phyloP scores from a whole-genome alignment of 2,888 invertebrate genomes.

The Danaus chrysippus region DNA sequence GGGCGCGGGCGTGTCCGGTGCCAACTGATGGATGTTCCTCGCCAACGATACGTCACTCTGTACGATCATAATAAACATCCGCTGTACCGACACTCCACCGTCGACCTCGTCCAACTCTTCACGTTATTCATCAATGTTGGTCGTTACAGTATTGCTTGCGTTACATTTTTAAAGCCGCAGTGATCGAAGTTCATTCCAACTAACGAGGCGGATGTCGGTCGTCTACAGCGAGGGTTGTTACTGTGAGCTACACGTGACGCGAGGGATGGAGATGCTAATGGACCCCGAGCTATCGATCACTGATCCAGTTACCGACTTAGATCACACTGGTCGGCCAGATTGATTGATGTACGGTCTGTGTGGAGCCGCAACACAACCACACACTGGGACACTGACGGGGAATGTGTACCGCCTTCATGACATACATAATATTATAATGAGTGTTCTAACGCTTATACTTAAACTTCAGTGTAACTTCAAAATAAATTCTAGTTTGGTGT shows the following conservation, averaged over 20 bases:
- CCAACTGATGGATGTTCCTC: not conserved
- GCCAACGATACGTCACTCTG: not conserved
- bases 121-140: too few species aligned
- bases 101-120: too few species aligned
- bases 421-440: too few species aligned
- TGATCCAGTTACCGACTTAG: not conserved
- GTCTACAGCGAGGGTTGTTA: not conserved
- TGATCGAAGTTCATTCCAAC: not conserved
- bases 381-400: not conserved
- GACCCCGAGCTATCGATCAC: conserved; percentile 4
- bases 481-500: too few species aligned
- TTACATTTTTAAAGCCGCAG: not conserved
- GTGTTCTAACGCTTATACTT: too few species aligned
- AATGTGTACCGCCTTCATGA: not conserved
- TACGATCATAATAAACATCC: not conserved
- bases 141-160: not conserved
- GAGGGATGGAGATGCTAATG: conserved; percentile 1
- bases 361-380: not conserved
- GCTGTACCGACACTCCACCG: not conserved
- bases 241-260: not conserved
- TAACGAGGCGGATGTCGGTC: not conserved
- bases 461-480: too few species aligned
- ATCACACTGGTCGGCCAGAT: not conserved
- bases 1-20: not conserved
- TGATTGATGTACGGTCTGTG: not conserved